Base-by-base conservation (phyloP, 1,140 invertebrate species). In the Ectropis grisescens region DNA sequence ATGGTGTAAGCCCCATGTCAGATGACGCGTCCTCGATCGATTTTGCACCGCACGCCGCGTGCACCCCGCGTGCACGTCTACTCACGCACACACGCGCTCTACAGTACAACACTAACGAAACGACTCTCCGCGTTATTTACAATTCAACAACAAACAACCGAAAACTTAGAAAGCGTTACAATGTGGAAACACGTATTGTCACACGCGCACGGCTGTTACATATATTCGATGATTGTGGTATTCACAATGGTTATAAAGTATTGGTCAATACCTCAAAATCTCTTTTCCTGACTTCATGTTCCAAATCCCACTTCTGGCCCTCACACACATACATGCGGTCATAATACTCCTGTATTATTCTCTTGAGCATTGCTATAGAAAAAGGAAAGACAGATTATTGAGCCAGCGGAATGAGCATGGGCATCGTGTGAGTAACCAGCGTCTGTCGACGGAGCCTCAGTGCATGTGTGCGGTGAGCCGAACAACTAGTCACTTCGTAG, bases 301-400 rank as follows among this genome's bases (percentile, higher is more conserved):
- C 96, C 92, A 98, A 95, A 92, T 98, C 96, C 92, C 96, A 98
- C 89, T 98, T 97, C 87, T 97, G 95, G 87, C 94, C 93, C 88
- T 98, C 96, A 88, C 96, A 95, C 86, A 92, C 87, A 88, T 91
- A 92, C 87, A 98, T 91, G 86, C 93, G 93, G 83, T 93, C 90
- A 90, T 94, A 92, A 91, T 98, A 94, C 85, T 95, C 91, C 89
- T 95, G 90, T 87, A 93, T 91, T 87, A 97, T 92, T 88, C 88
- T 88, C 89, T 91, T 91, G 85, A 93, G 88, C 82, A 86, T 84
- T 79, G 85, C 91, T 93, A 91, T 82, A 90, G 76, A 83, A 82
- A 81, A 80, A 82, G 80, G 78, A 81, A 78, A 78, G 58, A 81
- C 59, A 81, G 53, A 79, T 81, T 79, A 81, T 79, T 81, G 62